phyloP scores from a whole-genome alignment of 2,113 vertebrate genomes.

The Podiceps cristatus region DNA sequence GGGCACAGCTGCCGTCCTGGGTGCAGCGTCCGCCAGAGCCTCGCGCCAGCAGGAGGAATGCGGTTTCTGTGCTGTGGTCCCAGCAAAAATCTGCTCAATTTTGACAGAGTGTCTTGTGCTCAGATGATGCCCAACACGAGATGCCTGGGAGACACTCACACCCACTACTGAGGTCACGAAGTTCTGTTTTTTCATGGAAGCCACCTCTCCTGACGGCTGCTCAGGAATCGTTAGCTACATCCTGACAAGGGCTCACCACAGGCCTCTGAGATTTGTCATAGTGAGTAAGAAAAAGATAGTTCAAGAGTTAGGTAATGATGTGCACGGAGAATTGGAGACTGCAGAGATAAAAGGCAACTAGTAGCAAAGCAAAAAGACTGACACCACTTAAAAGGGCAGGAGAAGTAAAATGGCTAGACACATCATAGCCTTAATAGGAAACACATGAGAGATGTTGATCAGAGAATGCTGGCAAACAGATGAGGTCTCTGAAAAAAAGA shows the following conservation, averaged over 20 bases:
- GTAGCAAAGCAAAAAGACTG: slow-evolving; percentile 71
- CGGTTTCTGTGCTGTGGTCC: background rate
- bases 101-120: background rate
- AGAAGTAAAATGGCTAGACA: slow-evolving; percentile 71
- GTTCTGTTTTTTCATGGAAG: background rate
- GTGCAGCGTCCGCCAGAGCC: background rate
- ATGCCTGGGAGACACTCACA: background rate
- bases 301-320: slow-evolving; percentile 63
- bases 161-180: background rate
- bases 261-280: slow-evolving; percentile 9
- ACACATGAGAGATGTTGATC: slow-evolving; percentile 57
- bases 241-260: slow-evolving; percentile 24
- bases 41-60: rapidly evolving
- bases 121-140: rapidly evolving
- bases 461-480: slow-evolving; percentile 73
- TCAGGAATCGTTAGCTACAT: background rate
- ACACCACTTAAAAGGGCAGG: slow-evolving; percentile 72
- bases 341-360: slow-evolving; percentile 69
- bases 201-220: background rate
- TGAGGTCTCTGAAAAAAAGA: slow-evolving; percentile 25
- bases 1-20: too few species aligned
- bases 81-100: background rate
- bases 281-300: slow-evolving; percentile 23
- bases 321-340: slow-evolving; percentile 41
- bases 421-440: slow-evolving; percentile 67